Evolutionary conservation across 1,140 invertebrate species (phyloP).

Genomic region (Rhopalosiphum maidis): DNA sequence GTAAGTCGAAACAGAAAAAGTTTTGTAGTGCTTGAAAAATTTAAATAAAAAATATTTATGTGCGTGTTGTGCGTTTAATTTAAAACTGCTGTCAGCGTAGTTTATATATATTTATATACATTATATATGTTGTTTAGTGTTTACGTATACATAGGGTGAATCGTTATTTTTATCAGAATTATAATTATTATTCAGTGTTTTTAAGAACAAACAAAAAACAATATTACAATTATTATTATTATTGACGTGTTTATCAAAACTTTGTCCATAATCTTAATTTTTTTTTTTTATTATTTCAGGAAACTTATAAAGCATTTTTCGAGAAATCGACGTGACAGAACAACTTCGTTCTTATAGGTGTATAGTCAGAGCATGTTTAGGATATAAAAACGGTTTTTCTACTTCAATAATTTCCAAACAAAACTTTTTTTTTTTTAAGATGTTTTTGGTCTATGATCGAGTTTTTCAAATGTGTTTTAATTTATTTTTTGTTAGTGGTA

Average conservation of each 20-base stretch:
- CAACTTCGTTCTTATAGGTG: background rate
- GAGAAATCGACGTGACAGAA: background rate
- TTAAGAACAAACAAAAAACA: too few species aligned
- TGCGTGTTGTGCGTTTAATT: background rate
- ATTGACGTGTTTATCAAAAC: background rate
- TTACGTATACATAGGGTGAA: background rate
- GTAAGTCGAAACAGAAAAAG: background rate
- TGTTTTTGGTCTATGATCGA: background rate
- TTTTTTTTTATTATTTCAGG: background rate
- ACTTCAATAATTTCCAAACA: background rate
- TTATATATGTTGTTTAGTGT: background rate
- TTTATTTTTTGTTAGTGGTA: background rate
- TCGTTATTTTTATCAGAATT: background rate
- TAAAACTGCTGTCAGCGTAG: background rate
- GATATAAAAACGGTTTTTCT: background rate
- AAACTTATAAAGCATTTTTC: background rate
- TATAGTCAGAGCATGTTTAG: background rate
- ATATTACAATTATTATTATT: background rate
- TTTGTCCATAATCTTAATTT: background rate
- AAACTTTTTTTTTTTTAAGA: background rate
- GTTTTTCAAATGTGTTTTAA: background rate
- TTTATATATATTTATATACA: background rate
- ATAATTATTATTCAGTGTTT: background rate
- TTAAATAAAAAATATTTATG: background rate
- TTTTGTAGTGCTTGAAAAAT: background rate